A percentile compares a stretch with the other conserved stretches of the same genome.
Conservation (phyloP, 2,797 vertebrate species). For the Enteromius viviparus region DNA sequence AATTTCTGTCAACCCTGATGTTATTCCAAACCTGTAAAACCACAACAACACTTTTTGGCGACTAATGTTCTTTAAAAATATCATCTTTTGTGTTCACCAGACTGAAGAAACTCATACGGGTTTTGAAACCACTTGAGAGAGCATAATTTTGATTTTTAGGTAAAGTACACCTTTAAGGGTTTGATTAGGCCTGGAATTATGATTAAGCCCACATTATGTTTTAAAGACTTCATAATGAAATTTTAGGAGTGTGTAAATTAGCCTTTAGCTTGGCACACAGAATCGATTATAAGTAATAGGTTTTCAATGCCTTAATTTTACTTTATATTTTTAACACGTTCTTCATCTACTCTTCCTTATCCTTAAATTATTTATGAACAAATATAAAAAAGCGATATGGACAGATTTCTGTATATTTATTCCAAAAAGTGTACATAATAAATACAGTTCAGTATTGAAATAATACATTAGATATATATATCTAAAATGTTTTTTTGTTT, state of each 20-base stretch:
- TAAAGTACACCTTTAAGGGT: background rate
- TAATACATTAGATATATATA: slow-evolving; percentile 70
- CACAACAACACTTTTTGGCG: background rate
- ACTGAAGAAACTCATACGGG: background rate
- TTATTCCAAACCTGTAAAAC: background rate
- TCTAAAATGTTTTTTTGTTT: slow-evolving; percentile 19
- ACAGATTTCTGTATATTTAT: slow-evolving; percentile 73
- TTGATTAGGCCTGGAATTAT: slow-evolving; percentile 20
- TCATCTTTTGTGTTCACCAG: background rate
- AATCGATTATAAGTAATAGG: background rate
- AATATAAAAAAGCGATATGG: slow-evolving; percentile 56
- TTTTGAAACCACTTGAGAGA: background rate
- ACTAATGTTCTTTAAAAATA: background rate
- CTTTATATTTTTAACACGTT: slow-evolving; percentile 1
- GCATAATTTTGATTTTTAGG: background rate
- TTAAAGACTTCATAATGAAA: background rate
- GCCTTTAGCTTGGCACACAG: slow-evolving; percentile 37
- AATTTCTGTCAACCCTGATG: background rate
- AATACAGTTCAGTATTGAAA: slow-evolving; percentile 77
- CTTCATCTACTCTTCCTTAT: slow-evolving; percentile 19
- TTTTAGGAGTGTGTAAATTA: slow-evolving; percentile 1
- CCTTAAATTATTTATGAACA: slow-evolving; percentile 63
- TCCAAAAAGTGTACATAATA: slow-evolving; percentile 76
- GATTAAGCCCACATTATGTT: slow-evolving; percentile 12
- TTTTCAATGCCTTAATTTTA: slow-evolving; percentile 17